Base-by-base conservation (phyloP, 1,140 invertebrate species). In the Agrypnia vestita region DNA sequence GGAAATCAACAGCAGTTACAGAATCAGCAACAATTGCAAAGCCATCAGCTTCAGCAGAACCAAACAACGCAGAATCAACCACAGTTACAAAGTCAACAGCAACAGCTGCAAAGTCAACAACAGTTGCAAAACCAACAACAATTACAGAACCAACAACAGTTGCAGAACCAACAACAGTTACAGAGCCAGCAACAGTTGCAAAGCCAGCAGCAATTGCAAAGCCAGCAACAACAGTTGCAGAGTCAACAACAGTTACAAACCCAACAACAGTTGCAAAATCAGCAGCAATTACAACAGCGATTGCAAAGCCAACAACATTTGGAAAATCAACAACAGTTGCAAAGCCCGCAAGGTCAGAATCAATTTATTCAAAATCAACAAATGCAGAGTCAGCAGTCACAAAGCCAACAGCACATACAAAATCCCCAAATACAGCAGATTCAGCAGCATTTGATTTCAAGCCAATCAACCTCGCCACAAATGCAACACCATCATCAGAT, bases 131-230 rank as follows among this genome's bases (percentile, higher is more conserved):
- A 89, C 43, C 89, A 91, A 83, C 87, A 87, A 25, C 90, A 91
- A 90, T 90, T 91, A 85, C 91, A 91, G 73, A 91, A 91, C 82
- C 90, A 91, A 76, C 86, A 88, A 35, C 88, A 89, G 78, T 85
- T 88, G 69, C 89, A 89, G 81, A 86, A 87, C 9, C 86, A 88
- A 46, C 88, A 89, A 78, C 88, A 89, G 81, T 86, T 88, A 6
- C 87, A 87, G 12, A 87, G 88, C 86, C 88, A 90, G 53, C 88
- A 90, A 76, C 88, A 89, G 80, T 82, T 84, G 4, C 84, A 83
- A 71, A 84, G 83, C 59, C 84, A 85, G 53, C 83, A 84, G 78
- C 82, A 81, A 46, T 51, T 84, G 11, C 84, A 84, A 71, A 84
- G 82, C 59, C 82, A 86, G 21, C 85, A 81, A 61, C 80, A 84